Evolutionary conservation across 2,797 vertebrate genomes (phyloP).

Genomic region (Urocyon cinereoargenteus): DNA sequence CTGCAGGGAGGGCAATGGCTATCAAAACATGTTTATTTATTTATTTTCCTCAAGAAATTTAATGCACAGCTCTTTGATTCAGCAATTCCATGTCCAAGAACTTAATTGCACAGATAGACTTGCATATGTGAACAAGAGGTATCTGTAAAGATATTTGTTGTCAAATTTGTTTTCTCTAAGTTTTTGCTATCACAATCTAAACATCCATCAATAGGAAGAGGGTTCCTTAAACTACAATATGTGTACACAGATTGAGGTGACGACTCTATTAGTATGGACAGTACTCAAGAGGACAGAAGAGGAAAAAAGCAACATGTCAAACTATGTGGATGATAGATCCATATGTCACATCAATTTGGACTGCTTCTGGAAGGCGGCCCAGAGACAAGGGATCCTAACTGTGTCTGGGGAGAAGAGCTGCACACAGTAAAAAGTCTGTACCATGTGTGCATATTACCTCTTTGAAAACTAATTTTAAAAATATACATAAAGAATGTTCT

Average conservation of each 20-base stretch:
- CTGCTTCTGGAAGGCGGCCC: not conserved
- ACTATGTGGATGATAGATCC: not conserved
- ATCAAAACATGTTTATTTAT: not conserved
- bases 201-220: not conserved
- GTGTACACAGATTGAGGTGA: not conserved
- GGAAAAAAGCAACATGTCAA: not conserved
- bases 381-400: not conserved
- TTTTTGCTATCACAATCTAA: slow-evolving; percentile 18
- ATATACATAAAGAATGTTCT: not conserved
- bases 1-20: not conserved
- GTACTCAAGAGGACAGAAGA: not conserved
- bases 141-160: not conserved
- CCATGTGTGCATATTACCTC: not conserved
- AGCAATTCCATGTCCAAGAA: not conserved
- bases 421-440: not conserved
- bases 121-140: not conserved
- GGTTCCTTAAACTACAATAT: not conserved
- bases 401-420: not conserved
- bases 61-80: not conserved
- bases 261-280: not conserved
- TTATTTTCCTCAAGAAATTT: not conserved
- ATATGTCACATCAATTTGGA: not conserved
- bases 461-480: slow-evolving; percentile 11
- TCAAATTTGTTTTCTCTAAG: not conserved
- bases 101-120: not conserved